Evolutionary conservation across 2,888 invertebrate species (phyloP), one percentile per base, ranked within the genome.

Genomic region (Taphrorychus bicolor): DNA sequence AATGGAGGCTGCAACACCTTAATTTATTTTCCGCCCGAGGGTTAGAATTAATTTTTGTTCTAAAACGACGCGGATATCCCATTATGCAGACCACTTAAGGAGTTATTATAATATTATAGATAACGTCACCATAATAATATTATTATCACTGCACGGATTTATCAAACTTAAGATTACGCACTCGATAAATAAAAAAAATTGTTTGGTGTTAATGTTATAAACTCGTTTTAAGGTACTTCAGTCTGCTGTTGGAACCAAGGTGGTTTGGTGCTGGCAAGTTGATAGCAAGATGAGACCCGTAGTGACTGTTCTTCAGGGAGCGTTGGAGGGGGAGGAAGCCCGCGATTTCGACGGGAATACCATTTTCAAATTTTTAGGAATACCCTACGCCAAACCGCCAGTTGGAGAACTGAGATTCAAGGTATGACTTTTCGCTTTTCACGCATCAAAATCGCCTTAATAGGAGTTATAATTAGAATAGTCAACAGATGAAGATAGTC

Each of bases 311-410:
- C 56, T 59, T 5, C 66, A 70, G 48, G 70, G 70, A 32, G 41
- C 22, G n/a, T 17, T 70, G 3, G 21, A 67, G 51, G 67, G 70
- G 11, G 7, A 9, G 16, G 11, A 52, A 9, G 58, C 51, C 23
- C 5, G 11, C 1, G 70, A 66, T 54, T 49, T 66, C 5, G 48
- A 66, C 52, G 66, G 66, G 22, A 54, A 66, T 14, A 54, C 18
- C 5, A 48, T 67, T 18, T 48, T 66, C 11, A 60, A 70, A 17
- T 72, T 72, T 32, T 52, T 72, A 14, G 71, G 71, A 5, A 66
- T 72, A 18, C 72, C 72, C 9, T 72, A 70, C 60, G 71, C 70
- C 11, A 72, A 69, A 57, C 66, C 71, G 0, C 72, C 72, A 17
- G 58, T 72, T 18, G 66, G 68, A 1, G 71, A 70, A 1, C 49